Percentiles rank a stretch among this genome's conserved stretches.
phyloP scores from a whole-genome alignment of 1,140 invertebrate species.

The Trichomalopsis sarcophagae region DNA sequence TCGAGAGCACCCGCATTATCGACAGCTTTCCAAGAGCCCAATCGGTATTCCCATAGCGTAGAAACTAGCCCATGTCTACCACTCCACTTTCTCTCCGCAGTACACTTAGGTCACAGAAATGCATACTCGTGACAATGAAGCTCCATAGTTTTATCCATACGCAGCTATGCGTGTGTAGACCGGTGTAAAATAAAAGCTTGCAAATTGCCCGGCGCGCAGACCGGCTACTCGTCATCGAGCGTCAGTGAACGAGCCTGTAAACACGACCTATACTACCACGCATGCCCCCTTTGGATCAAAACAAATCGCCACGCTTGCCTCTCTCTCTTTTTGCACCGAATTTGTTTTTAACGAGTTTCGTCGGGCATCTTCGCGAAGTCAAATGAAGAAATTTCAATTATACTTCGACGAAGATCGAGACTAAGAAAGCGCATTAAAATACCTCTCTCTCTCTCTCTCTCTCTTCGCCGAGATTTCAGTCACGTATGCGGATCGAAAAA shows the following conservation, averaged over 20 bases:
- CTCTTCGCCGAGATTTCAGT: background rate
- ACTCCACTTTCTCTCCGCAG: background rate
- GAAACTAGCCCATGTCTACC: background rate
- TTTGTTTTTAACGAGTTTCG: background rate
- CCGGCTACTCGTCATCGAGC: background rate
- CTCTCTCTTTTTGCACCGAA: background rate
- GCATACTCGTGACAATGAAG: background rate
- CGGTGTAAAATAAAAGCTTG: background rate
- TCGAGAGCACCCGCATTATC: background rate
- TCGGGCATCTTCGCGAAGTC: background rate
- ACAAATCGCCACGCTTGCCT: conserved; percentile 12
- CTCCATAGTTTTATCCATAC: background rate
- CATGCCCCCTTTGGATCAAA: background rate
- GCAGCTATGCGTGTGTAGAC: background rate
- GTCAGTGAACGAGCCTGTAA: background rate
- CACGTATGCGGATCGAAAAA: background rate
- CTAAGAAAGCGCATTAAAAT: background rate
- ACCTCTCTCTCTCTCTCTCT: background rate
- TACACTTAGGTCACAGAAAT: background rate
- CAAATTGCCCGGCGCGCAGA: conserved; percentile 4
- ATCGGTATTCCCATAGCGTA: background rate
- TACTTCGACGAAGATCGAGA: background rate
- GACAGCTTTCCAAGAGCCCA: background rate
- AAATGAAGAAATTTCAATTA: conserved; percentile 5
- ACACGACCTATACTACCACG: background rate